Conservation (phyloP, 2,888 invertebrate genomes). For the Cheilosia urbana region DNA sequence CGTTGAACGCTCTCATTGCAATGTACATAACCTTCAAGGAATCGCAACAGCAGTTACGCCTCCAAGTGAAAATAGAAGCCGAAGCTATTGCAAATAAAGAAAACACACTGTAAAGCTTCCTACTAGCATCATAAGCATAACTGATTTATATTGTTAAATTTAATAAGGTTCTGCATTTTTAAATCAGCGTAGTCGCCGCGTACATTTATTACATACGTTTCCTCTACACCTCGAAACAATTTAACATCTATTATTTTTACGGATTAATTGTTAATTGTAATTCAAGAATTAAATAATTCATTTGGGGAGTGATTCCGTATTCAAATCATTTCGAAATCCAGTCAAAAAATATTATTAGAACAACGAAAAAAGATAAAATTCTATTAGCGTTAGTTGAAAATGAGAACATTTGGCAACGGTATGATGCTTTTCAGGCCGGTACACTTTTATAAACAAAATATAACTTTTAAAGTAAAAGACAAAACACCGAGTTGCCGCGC, state of each 20-base stretch:
- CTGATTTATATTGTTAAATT: constrained; percentile 59
- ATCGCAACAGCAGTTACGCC: constrained; percentile 83
- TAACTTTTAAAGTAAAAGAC: constrained; percentile 33
- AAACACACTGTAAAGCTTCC: constrained; percentile 48
- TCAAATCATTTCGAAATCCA: constrained; percentile 43
- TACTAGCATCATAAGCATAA: constrained; percentile 64
- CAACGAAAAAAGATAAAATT: constrained; percentile 27
- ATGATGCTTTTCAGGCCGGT: constrained; percentile 55
- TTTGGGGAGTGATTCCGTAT: constrained; percentile 44
- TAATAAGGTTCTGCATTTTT: constrained; percentile 48
- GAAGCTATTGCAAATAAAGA: constrained; percentile 47
- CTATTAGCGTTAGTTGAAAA: constrained; percentile 36
- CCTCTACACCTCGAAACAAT: constrained; percentile 38
- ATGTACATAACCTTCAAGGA: constrained; percentile 87
- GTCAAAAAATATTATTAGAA: constrained; percentile 22
- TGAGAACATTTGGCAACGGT: constrained; percentile 62
- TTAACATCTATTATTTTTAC: constrained; percentile 57
- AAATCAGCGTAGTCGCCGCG: constrained; percentile 41
- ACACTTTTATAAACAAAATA: constrained; percentile 21
- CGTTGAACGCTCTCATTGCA: constrained; percentile 85
- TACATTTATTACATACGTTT: constrained; percentile 51
- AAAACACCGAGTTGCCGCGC: constrained; percentile 53
- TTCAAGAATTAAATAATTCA: constrained; percentile 52
- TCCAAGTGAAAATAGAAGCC: constrained; percentile 80
- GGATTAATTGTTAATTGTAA: constrained; percentile 59